Evolutionary conservation across 2,113 vertebrate species (phyloP), one percentile per base, ranked within the genome.

Genomic region (Theropithecus gelada): DNA sequence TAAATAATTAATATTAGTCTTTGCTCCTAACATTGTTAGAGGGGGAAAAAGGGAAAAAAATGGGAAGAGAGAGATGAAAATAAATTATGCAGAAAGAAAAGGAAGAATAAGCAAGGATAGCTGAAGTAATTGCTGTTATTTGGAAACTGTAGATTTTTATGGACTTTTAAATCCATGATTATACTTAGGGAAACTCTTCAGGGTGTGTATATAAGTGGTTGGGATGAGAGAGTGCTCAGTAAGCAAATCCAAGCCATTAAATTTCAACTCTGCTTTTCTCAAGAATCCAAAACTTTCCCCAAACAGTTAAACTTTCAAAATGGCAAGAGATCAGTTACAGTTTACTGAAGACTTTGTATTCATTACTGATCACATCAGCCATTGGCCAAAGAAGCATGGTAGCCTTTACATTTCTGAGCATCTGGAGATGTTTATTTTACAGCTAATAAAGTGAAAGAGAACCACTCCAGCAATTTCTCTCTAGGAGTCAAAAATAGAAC

Each of bases 271-370:
- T 50, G 48, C 7, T 91, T 96, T 97, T 48, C 38, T 30, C 30
- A 75, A 32, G 40, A 95, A 95, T 94, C 20, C 25, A 93, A 38
- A 96, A 80, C 66, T 83, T 93, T 83, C 61, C 32, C 82, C 91
- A 96, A 96, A 92, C 9, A 55, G 45, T 85, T 89, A 97, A 97
- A 94, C n/a, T 20, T 79, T 94, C 35, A 94, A 94, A 96, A 94
- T 50, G 75, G 5, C 78, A 89, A 55, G 32, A 91, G 38, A 91
- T 91, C 50, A 94, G 50, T 75, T 91, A 91, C 23, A 55, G 38
- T 85, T 97, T 83, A 83, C 55, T 82, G 59, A 93, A 78, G 23
- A 81, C 70, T 81, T 96, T 96, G 90, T 89, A 55, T 70, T 93
- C 22, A 43, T 90, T 90, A 73, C 50, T 93, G 61, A 75, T 95